A percentile compares a stretch with the other conserved stretches of the same genome.
Conservation (phyloP, 2,888 invertebrate genomes). For the Cheilosia variabilis region DNA sequence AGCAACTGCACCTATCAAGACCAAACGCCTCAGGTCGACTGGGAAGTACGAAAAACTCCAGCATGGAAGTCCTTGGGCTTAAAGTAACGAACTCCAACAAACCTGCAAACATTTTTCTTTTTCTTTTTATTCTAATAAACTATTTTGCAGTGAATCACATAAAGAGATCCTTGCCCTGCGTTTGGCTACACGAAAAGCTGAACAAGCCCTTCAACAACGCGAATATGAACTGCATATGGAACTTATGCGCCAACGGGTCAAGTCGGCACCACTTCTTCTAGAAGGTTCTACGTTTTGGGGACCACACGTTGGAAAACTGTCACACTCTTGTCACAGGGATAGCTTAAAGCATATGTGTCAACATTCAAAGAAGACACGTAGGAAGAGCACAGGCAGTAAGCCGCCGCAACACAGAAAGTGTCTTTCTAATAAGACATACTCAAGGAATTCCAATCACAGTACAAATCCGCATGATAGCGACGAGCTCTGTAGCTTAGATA, state of each 20-base stretch:
- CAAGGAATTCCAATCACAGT: constrained; percentile 77
- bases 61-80: constrained; percentile 82
- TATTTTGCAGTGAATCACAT: constrained; percentile 80
- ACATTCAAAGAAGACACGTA: constrained; percentile 25
- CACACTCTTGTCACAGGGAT: constrained; percentile 80
- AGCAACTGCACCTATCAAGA: constrained; percentile 80
- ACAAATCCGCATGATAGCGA: constrained; percentile 79
- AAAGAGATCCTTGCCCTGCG: constrained; percentile 81
- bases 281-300: constrained; percentile 82
- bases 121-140: neutral
- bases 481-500: constrained; percentile 81
- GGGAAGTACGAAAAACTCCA: constrained; percentile 83
- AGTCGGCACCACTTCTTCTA: constrained; percentile 82
- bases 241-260: constrained; percentile 82
- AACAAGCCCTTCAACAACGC: constrained; percentile 81
- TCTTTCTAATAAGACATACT: constrained; percentile 72
- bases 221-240: constrained; percentile 83
- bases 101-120: neutral
- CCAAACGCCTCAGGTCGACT: constrained; percentile 79
- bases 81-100: constrained; percentile 77
- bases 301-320: constrained; percentile 81
- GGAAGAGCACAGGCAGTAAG: constrained; percentile 61
- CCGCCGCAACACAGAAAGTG: constrained; percentile 75
- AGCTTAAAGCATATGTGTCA: constrained; percentile 79
- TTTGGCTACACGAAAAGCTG: constrained; percentile 82